Evolutionary conservation across 30 jellyfish, hydroid and myxozoan genomes (phyloP).

Genomic region (Aurelia sp.): DNA sequence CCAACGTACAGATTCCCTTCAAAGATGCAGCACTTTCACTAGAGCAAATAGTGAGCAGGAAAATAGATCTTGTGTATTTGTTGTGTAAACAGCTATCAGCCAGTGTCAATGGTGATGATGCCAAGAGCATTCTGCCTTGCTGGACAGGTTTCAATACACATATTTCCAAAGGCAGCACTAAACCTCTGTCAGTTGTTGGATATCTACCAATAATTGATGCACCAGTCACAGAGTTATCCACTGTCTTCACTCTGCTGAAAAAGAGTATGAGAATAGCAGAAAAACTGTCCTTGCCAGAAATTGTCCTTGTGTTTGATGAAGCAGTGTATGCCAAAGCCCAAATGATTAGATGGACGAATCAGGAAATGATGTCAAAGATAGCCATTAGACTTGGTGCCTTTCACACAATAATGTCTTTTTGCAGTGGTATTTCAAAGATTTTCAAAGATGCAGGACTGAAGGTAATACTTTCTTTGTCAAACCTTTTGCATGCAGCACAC

Average conservation of each 20-base stretch:
- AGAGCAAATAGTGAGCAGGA: constrained; percentile 3
- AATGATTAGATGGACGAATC: constrained; percentile 64
- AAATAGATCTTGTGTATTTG: constrained; percentile 10
- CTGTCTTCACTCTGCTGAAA: constrained; percentile 38
- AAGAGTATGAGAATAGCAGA: constrained; percentile 49
- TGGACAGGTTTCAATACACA: constrained; percentile 87
- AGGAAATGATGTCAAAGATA: constrained; percentile 16
- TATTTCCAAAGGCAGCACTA: constrained; percentile 1
- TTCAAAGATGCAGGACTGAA: constrained; percentile 70
- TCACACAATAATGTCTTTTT: constrained; percentile 82
- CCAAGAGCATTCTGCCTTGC: constrained; percentile 38
- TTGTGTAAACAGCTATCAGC: constrained; percentile 2
- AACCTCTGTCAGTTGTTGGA: constrained; percentile 37
- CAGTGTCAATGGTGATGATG: neutral
- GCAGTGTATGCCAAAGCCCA: constrained; percentile 82
- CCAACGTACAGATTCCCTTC: neutral
- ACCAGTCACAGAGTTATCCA: constrained; percentile 52
- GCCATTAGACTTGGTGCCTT: constrained; percentile 80
- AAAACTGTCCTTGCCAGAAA: constrained; percentile 35
- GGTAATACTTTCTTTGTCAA: constrained; percentile 15
- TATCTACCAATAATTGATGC: constrained; percentile 77
- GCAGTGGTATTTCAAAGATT: constrained; percentile 76
- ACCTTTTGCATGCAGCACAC: constrained; percentile 7
- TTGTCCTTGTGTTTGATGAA: constrained; percentile 66
- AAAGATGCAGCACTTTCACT: constrained; percentile 2